Percentiles rank a stretch among this genome's conserved stretches.
These are phyloP conservation scores for Cheilosia vernalis DNA, from an alignment of 2,888 invertebrate genomes.

Conservation along the genomic window DNA sequence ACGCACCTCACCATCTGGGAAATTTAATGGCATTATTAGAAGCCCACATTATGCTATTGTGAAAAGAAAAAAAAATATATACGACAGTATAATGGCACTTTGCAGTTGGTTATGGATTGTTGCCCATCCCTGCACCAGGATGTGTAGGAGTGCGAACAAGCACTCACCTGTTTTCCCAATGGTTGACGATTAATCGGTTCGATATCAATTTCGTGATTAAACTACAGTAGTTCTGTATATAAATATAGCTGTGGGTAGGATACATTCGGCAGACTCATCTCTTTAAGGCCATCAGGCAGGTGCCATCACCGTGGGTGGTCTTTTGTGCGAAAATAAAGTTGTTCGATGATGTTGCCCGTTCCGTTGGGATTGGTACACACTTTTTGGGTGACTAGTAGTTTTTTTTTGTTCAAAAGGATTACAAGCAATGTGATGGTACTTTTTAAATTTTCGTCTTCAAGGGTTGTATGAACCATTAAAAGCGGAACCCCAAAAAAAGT, in stretches of 20 bases:
- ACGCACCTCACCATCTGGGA: constrained; percentile 53
- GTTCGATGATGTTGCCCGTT: too few relatives aligned
- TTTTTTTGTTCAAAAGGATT: too few relatives aligned
- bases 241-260: background rate
- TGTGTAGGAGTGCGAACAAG: constrained; percentile 39
- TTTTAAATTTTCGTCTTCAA: too few relatives aligned
- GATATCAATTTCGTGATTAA: constrained; percentile 61
- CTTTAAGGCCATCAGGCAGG: background rate
- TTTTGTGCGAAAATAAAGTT: background rate
- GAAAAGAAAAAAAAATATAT: background rate
- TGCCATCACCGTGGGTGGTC: background rate
- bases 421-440: too few relatives aligned
- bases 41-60: constrained; percentile 3
- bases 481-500: too few relatives aligned
- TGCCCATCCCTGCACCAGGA: constrained; percentile 38
- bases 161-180: constrained; percentile 37
- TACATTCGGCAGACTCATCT: background rate
- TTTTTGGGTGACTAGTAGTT: too few relatives aligned
- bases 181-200: constrained; percentile 45
- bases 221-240: background rate
- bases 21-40: constrained; percentile 67
- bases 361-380: too few relatives aligned
- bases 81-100: constrained; percentile 39
- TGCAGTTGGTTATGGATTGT: constrained; percentile 56
- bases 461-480: too few relatives aligned